Conservation (phyloP, 2,113 vertebrate species). For the Petrocephalus zakoni region DNA sequence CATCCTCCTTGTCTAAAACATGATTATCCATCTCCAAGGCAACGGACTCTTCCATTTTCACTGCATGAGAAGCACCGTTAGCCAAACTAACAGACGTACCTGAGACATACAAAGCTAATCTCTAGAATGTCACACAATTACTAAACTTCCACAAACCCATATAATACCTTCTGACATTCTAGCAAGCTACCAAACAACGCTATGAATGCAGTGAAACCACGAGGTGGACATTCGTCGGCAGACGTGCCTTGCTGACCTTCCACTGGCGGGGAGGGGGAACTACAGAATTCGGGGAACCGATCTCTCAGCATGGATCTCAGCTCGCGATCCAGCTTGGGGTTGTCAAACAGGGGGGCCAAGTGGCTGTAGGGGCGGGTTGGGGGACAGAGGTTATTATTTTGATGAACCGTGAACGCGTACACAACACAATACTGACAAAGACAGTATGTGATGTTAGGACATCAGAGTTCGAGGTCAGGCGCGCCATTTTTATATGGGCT, state of each 20-base stretch:
- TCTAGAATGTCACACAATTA: too few species aligned
- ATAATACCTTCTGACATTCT: not conserved
- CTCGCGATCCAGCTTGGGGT: conserved; percentile 93
- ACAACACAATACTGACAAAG: not conserved
- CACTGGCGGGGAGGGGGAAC: conserved; percentile 81
- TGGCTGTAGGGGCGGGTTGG: not conserved
- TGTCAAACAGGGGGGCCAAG: conserved; percentile 89
- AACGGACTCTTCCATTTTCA: conserved; percentile 83
- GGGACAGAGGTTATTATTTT: not conserved
- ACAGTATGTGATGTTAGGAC: not conserved
- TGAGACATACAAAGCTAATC: not conserved
- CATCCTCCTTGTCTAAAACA: conserved; percentile 85
- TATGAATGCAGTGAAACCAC: not conserved
- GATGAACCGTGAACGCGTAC: not conserved
- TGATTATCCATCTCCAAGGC: conserved; percentile 89
- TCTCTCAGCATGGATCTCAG: conserved; percentile 90
- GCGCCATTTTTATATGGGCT: not conserved
- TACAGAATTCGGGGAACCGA: conserved; percentile 95
- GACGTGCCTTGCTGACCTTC: conserved; percentile 62
- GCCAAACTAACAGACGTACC: not conserved
- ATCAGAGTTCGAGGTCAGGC: not conserved
- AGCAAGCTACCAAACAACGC: not conserved
- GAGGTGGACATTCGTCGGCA: not conserved
- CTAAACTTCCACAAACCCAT: not conserved
- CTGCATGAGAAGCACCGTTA: conserved; percentile 42